These are phyloP conservation scores for Drosophila neotestacea DNA, from an alignment of 2,888 invertebrate genomes.

Conservation along the genomic window DNA sequence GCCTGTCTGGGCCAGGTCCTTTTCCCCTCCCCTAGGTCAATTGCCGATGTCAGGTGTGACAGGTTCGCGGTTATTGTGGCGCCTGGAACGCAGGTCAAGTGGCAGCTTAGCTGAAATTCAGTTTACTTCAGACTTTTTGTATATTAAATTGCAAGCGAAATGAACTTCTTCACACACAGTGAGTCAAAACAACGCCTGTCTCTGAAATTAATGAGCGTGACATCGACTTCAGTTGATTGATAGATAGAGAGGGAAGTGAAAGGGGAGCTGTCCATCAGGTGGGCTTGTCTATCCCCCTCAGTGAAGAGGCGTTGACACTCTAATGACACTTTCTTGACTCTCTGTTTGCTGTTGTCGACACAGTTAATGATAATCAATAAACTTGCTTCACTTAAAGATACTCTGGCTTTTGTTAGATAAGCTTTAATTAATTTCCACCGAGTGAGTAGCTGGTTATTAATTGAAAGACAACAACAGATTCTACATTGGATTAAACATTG, in stretches of 20 bases:
- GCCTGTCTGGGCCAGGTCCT: conserved; percentile 20
- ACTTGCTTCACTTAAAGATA: conserved; percentile 41
- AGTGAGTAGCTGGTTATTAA: conserved; percentile 12
- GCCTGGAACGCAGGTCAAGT: conserved; percentile 35
- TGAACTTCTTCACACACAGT: conserved; percentile 59
- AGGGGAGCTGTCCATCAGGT: conserved; percentile 33
- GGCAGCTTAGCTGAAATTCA: conserved; percentile 21
- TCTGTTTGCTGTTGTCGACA: conserved; percentile 55
- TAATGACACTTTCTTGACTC: conserved; percentile 75
- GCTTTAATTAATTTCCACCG: conserved; percentile 58
- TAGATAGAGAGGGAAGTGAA: not conserved
- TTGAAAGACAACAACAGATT: conserved; percentile 1
- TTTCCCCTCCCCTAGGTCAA: conserved; percentile 41
- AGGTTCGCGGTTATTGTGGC: conserved; percentile 54
- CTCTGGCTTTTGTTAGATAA: conserved; percentile 41
- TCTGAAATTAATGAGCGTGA: conserved; percentile 71
- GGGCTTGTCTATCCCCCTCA: conserved; percentile 15
- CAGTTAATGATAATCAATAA: conserved; percentile 65
- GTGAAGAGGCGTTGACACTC: conserved; percentile 68
- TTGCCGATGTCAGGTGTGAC: conserved; percentile 69
- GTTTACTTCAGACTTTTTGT: conserved; percentile 19
- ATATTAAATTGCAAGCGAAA: conserved; percentile 57
- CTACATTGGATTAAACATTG: conserved; percentile 3
- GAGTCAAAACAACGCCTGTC: conserved; percentile 39
- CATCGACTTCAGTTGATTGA: conserved; percentile 34